Base-by-base conservation (phyloP, 2,113 vertebrate species). In the Alligator mississippiensis region DNA sequence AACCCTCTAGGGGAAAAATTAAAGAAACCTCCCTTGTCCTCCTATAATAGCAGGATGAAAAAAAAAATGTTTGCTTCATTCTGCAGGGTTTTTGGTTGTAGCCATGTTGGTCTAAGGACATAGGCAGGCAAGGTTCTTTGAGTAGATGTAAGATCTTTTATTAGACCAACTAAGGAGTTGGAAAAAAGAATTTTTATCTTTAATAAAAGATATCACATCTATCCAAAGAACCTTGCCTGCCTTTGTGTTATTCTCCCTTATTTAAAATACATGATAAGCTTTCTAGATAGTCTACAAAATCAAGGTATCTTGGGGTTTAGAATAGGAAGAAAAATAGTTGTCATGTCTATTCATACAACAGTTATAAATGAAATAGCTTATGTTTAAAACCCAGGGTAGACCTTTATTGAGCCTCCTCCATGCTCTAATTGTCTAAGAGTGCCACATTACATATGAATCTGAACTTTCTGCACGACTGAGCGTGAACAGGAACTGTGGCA, bases 1-100 rank as follows among this genome's bases (percentile, higher is more conserved):
- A 93, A 94, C 34, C n/a, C 96, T 89, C 90, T 14, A 47, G 93
- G 88, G 84, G 24, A 58, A 84, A 90, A 60, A 89, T 75, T 22
- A 28, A 2, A 12, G 81, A 19, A 34, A 17, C 77, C 93, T 94
- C 88, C 34, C 13, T 57, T 82, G 93, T 84, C 84, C 10, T 86
- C 72, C 55, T 59, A 63, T 64, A 95, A 92, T 24, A 81, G 12
- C 18, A 95, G 86, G 25, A 9, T 10, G 87, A 59, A 84, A 22
- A 28, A 28, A 5, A 76, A 82, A 90, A 79, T 28, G 0, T 80
- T 88, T 25, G 25, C 5, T 87, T 86, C 82, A 74, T 14, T 55
- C 30, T 84, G 22, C 22, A 68, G 6, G 5, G 5, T 75, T 78
- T 97, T 47, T 47, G 47, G 47, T 47, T 47, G 47, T 47, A 47